Percentiles rank a stretch among this genome's conserved stretches.
Evolutionary conservation across 2,113 vertebrate species (phyloP).

Genomic region (Myanophis thanlyinensis): DNA sequence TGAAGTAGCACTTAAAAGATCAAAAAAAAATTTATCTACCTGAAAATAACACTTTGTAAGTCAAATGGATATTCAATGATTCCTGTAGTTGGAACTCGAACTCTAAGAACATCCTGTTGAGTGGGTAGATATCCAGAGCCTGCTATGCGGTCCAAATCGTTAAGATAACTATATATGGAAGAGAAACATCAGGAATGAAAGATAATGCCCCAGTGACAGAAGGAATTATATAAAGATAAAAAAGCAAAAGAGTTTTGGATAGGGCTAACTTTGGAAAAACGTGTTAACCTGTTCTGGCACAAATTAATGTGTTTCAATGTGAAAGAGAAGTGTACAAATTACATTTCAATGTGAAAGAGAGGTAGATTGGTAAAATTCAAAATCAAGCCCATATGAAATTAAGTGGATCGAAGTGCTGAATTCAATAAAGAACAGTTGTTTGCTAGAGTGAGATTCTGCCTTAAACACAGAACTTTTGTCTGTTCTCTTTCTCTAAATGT

Average conservation of each 20-base stretch:
- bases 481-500: neutral
- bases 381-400: neutral
- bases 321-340: neutral
- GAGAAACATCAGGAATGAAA: constrained; percentile 69
- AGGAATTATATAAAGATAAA: constrained; percentile 34
- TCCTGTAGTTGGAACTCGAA: constrained; percentile 82
- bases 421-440: neutral
- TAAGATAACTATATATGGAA: constrained; percentile 75
- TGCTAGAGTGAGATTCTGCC: neutral
- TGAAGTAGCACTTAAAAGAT: constrained; percentile 7
- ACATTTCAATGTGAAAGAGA: neutral
- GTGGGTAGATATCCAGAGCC: constrained; percentile 78
- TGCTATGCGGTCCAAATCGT: constrained; percentile 82
- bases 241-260: neutral
- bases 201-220: constrained; percentile 45
- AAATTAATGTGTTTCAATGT: neutral
- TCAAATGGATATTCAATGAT: constrained; percentile 92
- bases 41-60: constrained; percentile 96
- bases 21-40: constrained; percentile 70
- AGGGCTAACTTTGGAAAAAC: neutral
- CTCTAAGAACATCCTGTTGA: constrained; percentile 82
- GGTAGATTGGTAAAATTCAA: neutral
- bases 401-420: neutral
- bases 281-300: neutral
- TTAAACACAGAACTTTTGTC: neutral